These are phyloP conservation scores for Poecilia picta DNA, from an alignment of 2,797 vertebrate genomes.

Conservation along the genomic window DNA sequence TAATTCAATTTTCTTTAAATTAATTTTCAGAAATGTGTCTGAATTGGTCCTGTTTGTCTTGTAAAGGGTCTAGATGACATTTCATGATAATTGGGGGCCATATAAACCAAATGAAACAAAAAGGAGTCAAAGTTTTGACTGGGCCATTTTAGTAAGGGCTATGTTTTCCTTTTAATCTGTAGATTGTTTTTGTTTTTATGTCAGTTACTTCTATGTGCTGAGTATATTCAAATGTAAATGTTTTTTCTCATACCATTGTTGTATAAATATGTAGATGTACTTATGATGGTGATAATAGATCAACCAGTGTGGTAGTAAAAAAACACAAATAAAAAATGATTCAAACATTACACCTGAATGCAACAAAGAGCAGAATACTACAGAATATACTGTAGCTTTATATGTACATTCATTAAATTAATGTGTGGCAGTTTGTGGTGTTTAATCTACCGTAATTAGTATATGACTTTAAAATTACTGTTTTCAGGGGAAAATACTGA, in stretches of 20 bases:
- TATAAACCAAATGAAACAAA: too few relatives aligned
- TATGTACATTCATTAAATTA: neutral
- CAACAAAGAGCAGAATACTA: neutral
- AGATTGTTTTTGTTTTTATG: neutral
- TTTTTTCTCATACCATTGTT: too few relatives aligned
- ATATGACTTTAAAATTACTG: too few relatives aligned
- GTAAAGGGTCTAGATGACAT: neutral
- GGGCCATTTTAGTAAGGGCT: neutral
- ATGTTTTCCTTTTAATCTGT: neutral
- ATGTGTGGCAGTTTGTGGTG: neutral
- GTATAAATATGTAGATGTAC: too few relatives aligned
- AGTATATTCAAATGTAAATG: too few relatives aligned
- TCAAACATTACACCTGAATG: neutral
- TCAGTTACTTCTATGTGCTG: too few relatives aligned
- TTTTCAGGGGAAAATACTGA: too few relatives aligned
- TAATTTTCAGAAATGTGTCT: neutral
- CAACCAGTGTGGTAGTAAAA: too few relatives aligned
- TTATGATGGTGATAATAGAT: too few relatives aligned
- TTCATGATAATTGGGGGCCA: neutral
- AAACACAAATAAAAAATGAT: neutral
- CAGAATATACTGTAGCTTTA: neutral
- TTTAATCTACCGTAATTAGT: neutral
- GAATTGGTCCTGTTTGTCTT: neutral
- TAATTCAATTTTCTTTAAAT: too few relatives aligned
- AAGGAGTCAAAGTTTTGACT: too few relatives aligned